Evolutionary conservation across 1,140 invertebrate species (phyloP).

Genomic region (Lysiphlebus fabarum): DNA sequence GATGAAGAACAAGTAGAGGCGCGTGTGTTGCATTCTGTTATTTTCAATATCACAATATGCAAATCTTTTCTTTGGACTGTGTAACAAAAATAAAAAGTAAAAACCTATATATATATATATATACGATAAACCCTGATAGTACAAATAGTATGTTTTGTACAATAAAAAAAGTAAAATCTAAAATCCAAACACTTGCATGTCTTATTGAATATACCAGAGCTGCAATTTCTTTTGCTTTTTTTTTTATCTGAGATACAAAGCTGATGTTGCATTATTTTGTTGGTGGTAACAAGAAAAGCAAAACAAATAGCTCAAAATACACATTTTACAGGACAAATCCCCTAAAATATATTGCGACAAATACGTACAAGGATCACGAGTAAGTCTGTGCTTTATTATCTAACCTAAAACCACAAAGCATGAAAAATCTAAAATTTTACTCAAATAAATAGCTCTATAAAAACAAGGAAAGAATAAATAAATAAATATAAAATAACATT

Average conservation of each 20-base stretch:
- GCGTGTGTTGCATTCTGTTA: constrained; percentile 23
- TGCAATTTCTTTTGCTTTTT: no score
- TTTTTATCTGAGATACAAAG: no score
- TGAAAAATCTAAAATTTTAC: no score
- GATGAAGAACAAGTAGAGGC: constrained; percentile 23
- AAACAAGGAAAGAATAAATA: no score
- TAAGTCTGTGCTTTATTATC: constrained; percentile 6
- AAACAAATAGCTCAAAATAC: constrained; percentile 15
- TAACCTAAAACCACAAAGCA: not conserved
- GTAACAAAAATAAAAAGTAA: constrained; percentile 1
- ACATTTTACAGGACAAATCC: constrained; percentile 27
- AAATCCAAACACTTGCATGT: no score
- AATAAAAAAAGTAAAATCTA: no score
- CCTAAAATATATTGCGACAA: constrained; percentile 26
- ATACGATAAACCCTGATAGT: not conserved
- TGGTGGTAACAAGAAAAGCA: constrained; percentile 13
- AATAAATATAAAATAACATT: no score
- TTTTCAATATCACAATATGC: constrained; percentile 27
- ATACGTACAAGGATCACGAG: constrained; percentile 5
- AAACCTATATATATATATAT: no score
- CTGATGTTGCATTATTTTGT: not conserved
- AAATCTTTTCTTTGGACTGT: constrained; percentile 20
- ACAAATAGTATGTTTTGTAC: no score
- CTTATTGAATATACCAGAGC: no score
- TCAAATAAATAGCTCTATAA: no score